Base-by-base conservation (phyloP, 2,113 vertebrate genomes). In the Lepus europaeus region DNA sequence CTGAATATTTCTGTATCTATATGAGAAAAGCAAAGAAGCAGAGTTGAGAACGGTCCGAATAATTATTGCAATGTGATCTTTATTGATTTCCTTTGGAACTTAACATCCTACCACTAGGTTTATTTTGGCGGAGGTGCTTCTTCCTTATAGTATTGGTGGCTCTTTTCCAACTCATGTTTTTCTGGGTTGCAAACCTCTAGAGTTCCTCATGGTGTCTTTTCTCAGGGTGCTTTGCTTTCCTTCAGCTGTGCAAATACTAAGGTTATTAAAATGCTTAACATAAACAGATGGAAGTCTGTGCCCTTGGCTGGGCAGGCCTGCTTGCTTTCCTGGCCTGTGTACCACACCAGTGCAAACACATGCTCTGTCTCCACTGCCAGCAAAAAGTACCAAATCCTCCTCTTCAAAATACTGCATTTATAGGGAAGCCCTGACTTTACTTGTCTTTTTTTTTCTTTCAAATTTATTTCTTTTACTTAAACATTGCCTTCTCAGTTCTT, bases 201-300 rank as follows among this genome's bases (percentile, higher is more conserved):
- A 63, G 73, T 19, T 74, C 95, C 78, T 90, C 20, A 0, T 16
- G 56, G 64, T 61, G 70, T 93, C 80, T 83, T 5, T 59, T 87
- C 89, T 94, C 80, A n/a, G 87, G 53, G 49, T 73, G 9, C 59
- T 82, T 94, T 74, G 64, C 92, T 93, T 89, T 66, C 80, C 94
- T 82, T 90, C 91, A 96, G 92, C 78, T 97, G 94, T 87, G 74
- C 91, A 97, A 94, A 96, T 76, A 97, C 64, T 63, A 25, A 51
- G 33, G 83, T 53, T 66, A 33, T 95, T 92, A 81, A 16, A 36
- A 45, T 74, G 9, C 92, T 81, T 68, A 94, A 33, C 49, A 25
- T 78, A 77, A 90, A 93, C 70, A 90, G 91, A 17, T 20, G n/a
- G 91, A 85, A 63, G 69, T 17, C 8, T 45, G 29, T 64, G 76